A percentile compares a stretch with the other conserved stretches of the same genome.
Evolutionary conservation across 2,797 vertebrate species (phyloP).

Genomic region (Ctenosaura bakeri): DNA sequence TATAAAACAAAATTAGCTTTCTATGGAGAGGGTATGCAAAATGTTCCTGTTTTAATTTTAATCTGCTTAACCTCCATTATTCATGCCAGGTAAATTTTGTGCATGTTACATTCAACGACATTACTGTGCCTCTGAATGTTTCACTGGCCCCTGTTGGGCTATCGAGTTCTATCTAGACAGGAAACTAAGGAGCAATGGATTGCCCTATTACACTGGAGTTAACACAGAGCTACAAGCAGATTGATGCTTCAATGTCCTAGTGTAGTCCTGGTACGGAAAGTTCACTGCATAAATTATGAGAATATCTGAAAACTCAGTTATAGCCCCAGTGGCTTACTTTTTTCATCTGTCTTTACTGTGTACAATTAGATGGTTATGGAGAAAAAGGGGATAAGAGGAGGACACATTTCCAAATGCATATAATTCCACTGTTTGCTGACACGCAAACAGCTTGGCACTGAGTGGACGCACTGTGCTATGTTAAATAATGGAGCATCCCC

Average conservation of each 20-base stretch:
- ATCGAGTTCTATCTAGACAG: conserved; percentile 28
- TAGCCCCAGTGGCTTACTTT: background rate
- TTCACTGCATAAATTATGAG: conserved; percentile 33
- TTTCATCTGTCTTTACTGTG: background rate
- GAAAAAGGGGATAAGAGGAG: background rate
- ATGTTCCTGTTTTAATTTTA: conserved; percentile 23
- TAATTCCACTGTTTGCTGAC: conserved; percentile 33
- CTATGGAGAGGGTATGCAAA: background rate
- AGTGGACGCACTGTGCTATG: conserved; percentile 32
- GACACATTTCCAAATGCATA: conserved; percentile 31
- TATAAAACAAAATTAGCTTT: conserved; percentile 33
- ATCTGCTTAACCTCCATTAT: background rate
- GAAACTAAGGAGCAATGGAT: background rate
- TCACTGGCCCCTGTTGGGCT: conserved; percentile 43
- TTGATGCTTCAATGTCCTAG: conserved; percentile 27
- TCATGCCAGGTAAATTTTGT: background rate
- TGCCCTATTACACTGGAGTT: conserved; percentile 14
- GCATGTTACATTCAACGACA: background rate
- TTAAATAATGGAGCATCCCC: conserved; percentile 66
- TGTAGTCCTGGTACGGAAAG: background rate
- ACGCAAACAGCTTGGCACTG: conserved; percentile 45
- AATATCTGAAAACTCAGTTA: conserved; percentile 10
- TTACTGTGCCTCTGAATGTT: background rate
- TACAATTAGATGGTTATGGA: conserved; percentile 17
- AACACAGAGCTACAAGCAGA: conserved; percentile 6